Evolutionary conservation across 2,113 vertebrate genomes (phyloP).

Genomic region (Corythaixoides concolor): DNA sequence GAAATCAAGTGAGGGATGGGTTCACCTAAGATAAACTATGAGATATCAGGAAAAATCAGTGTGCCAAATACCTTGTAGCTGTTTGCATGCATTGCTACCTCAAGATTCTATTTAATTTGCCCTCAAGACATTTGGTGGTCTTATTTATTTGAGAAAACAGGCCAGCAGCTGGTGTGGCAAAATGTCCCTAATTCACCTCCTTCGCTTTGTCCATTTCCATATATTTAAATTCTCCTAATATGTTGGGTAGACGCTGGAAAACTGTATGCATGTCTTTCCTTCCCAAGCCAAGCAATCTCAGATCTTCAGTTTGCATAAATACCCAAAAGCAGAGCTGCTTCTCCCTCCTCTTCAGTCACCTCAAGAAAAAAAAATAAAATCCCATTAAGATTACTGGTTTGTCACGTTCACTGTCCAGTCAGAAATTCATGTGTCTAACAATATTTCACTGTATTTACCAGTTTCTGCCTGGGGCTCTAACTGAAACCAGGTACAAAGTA

Average conservation of each 20-base stretch:
- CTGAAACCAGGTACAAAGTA: neutral
- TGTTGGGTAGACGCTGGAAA: rapidly evolving
- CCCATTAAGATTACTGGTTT: neutral
- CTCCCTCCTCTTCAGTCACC: neutral
- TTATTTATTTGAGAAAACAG: neutral
- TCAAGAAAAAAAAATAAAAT: neutral
- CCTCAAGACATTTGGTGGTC: neutral
- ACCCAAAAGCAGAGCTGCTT: neutral
- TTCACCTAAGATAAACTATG: rapidly evolving
- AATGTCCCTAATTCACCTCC: neutral
- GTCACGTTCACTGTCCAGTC: neutral
- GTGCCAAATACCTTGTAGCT: neutral
- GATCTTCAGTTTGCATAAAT: neutral
- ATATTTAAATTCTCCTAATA: neutral
- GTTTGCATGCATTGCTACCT: neutral
- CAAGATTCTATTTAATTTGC: rapidly evolving
- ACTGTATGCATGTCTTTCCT: neutral
- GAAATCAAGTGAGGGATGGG: neutral
- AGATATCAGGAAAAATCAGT: neutral
- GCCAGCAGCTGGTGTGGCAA: neutral
- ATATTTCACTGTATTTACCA: neutral
- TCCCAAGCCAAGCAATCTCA: neutral
- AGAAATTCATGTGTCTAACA: neutral
- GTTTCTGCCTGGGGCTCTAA: neutral
- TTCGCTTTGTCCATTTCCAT: neutral